Base-by-base conservation (phyloP, 37 sponge, comb jelly and placozoan genomes). In the Hormiphora californensis region DNA sequence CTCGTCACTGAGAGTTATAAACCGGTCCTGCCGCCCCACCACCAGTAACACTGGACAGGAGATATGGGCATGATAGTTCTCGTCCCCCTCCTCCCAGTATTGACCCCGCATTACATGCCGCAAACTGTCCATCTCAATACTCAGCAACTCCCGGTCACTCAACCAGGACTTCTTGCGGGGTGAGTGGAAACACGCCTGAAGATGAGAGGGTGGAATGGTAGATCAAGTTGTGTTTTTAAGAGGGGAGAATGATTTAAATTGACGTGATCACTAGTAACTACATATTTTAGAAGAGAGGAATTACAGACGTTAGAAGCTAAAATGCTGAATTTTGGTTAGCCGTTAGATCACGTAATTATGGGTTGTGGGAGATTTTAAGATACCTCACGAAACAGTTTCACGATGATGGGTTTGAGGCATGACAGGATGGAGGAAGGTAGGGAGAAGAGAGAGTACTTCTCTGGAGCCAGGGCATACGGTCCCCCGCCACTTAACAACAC, bases 41-140 rank as follows among this genome's bases (percentile, higher is more conserved):
- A 73, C 17, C 23, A 73, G 49, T 7, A 73, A 30, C 4, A 73
- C 81, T 5, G 81, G 81, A 40, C 81, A 73, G 44, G 43, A 40
- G 17, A 73, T 73, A 15, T 44, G 81, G 25, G 81, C 81, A 36
- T 73, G 81, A 51, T 73, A 73, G 9, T 44, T 51, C 81, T 73
- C 81, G 25, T 73, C 81, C 22, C 81, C 81, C 81, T 73, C 81
- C 28, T 73, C 81, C 81, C 81, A 73, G 28, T 41, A 44, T 51
- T 73, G 81, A 11, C 81, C 81, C 25, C 81, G 40, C 81, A 73
- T 73, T 7, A 73, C 81, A 11, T 73, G 81, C n/a, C 23, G 81
- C 27, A 73, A n/a, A 36, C 38, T 32, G 4, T 7, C 36, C 38
- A 73, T 73, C 44, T 73, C 81, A 3, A 73, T 73, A 41, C 81